phyloP scores from a whole-genome alignment of 2,797 vertebrate genomes.

The Apogon hyalosoma region DNA sequence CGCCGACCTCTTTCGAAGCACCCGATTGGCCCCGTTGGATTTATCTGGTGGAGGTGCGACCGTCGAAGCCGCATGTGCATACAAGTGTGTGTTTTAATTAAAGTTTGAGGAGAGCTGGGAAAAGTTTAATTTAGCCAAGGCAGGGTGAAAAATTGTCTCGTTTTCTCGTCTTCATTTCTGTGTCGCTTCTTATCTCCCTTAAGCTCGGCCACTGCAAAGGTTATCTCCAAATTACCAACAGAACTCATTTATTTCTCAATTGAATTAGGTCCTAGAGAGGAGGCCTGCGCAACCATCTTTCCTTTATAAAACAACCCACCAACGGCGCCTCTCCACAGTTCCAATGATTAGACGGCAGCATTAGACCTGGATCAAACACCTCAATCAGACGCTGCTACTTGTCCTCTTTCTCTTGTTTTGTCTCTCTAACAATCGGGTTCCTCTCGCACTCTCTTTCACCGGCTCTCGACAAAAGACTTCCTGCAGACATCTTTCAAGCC shows the following conservation, averaged over 20 bases:
- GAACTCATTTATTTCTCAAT: constrained; percentile 87
- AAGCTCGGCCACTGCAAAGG: constrained; percentile 77
- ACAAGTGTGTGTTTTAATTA: constrained; percentile 84
- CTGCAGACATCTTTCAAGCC: constrained; percentile 6
- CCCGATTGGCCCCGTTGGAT: constrained; percentile 72
- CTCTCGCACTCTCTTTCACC: constrained; percentile 14
- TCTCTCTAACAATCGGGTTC: constrained; percentile 39
- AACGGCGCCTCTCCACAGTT: constrained; percentile 55
- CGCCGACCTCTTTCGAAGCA: constrained; percentile 66
- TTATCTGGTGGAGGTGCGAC: constrained; percentile 67
- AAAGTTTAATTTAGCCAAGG: constrained; percentile 81
- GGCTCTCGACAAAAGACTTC: constrained; percentile 12
- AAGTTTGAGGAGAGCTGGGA: constrained; percentile 75
- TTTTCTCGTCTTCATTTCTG: constrained; percentile 83
- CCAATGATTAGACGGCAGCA: constrained; percentile 66
- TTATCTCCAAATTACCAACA: constrained; percentile 87
- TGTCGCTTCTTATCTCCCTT: constrained; percentile 79
- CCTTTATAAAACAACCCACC: constrained; percentile 67
- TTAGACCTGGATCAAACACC: constrained; percentile 73
- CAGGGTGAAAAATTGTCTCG: constrained; percentile 80
- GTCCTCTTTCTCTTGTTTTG: constrained; percentile 39
- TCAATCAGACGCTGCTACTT: constrained; percentile 63
- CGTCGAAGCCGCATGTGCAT: constrained; percentile 53
- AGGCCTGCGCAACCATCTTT: constrained; percentile 60
- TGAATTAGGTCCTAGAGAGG: constrained; percentile 79